These are phyloP conservation scores for Athalia rosae DNA, from an alignment of 2,888 invertebrate genomes.

Conservation along the genomic window DNA sequence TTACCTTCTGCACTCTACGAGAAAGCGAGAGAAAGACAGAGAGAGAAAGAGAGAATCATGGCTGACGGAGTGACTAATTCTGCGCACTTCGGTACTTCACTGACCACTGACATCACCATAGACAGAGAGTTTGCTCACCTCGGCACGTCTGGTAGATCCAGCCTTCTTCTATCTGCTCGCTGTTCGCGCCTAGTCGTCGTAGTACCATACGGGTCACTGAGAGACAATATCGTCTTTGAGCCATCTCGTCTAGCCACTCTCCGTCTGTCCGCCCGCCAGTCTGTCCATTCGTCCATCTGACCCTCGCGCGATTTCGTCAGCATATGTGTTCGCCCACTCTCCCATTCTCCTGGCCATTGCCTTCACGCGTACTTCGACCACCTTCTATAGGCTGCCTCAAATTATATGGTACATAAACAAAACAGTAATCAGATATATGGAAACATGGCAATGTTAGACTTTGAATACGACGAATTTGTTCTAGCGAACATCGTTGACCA, in stretches of 20 bases:
- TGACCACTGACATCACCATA: conserved; percentile 62
- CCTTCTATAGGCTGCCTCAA: conserved; percentile 60
- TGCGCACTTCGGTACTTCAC: conserved; percentile 68
- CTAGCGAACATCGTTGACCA: conserved; percentile 10
- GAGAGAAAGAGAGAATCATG: conserved; percentile 55
- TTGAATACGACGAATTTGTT: conserved; percentile 8
- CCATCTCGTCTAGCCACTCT: conserved; percentile 65
- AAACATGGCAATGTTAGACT: conserved; percentile 19
- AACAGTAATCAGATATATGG: conserved; percentile 48
- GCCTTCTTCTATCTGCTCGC: conserved; percentile 63
- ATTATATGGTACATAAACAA: conserved; percentile 60
- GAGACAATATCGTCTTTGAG: conserved; percentile 55
- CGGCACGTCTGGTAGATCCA: conserved; percentile 63
- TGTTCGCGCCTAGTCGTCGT: conserved; percentile 60
- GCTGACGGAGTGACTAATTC: conserved; percentile 66
- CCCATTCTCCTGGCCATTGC: conserved; percentile 52
- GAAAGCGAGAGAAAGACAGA: conserved; percentile 57
- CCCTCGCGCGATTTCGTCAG: conserved; percentile 69
- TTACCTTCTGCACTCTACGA: conserved; percentile 70
- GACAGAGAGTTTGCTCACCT: conserved; percentile 61
- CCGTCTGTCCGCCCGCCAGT: conserved; percentile 57
- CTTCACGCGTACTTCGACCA: conserved; percentile 64
- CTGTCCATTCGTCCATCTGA: conserved; percentile 60
- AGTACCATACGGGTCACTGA: conserved; percentile 59
- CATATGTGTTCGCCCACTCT: conserved; percentile 57